Base-by-base conservation (phyloP, 1,140 invertebrate genomes). In the Drosophila sucinea region DNA sequence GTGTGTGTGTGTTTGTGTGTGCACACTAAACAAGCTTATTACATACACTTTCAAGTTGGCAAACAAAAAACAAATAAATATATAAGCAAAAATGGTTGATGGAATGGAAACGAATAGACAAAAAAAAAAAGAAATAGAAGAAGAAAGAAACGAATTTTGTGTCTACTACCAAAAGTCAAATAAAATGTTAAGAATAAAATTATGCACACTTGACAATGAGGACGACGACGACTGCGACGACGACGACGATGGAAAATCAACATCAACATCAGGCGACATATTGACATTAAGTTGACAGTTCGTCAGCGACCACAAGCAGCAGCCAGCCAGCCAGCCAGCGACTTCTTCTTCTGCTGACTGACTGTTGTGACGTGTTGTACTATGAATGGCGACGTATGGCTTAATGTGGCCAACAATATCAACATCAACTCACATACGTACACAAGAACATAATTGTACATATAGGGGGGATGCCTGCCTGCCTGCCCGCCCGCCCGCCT, bases 241-340 rank as follows among this genome's bases (percentile, higher is more conserved):
- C 11, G 7, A 8, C 27, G 64, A 55, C 29, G 57, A 60, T 30
- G 40, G 55, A 55, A 62, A 40, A 61, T 63, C 27, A 69, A 55
- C 69, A 64, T 47, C 47, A 63, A 74, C 44, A 29, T 60, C 25
- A 58, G 60, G 58, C 56, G 65, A 79, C 70, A 80, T 84, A 84
- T 84, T 84, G 81, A 84, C 81, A 84, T 67, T 84, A 76, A 84
- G 81, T 82, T 84, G 81, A 84, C 81, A 84, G 73, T 83, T 84
- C 77, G 77, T 84, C 81, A 84, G 55, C 71, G 79, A 58, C 79
- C 69, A 67, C 33, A 60, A 25, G 65, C 62, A 79, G 35, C 33
- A 35, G 33, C 2, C 32, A 33, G 32, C 17, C 17, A 17, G 17
- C 17, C 33, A 35, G 33, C 35, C 35, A 38, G 72, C 78, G 71